A percentile compares a stretch with the other conserved stretches of the same genome.
Conservation (phyloP, 2,797 vertebrate species). For the Otolemur crassicaudatus region DNA sequence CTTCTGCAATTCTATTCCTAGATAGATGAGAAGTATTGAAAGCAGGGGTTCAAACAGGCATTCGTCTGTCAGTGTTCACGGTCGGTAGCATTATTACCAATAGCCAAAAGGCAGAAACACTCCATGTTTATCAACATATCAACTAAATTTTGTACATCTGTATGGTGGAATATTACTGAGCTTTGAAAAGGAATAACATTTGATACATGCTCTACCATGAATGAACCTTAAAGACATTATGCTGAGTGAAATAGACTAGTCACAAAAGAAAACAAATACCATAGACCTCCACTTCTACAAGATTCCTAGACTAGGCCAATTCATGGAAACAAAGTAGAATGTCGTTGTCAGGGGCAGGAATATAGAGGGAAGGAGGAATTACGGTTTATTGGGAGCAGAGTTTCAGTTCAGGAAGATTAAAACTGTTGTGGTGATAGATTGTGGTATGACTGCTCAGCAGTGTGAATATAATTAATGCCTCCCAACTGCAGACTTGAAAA, state of each 20-base stretch:
- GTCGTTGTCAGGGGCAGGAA: not conserved
- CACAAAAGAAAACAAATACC: not conserved
- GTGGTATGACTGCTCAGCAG: fast-evolving
- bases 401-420: not conserved
- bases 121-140: not conserved
- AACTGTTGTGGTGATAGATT: not conserved
- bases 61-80: not conserved
- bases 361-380: no score
- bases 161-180: not conserved
- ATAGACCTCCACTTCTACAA: not conserved
- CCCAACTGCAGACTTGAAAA: no score
- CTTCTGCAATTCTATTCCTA: not conserved
- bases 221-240: not conserved
- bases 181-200: not conserved
- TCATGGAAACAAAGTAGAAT: not conserved
- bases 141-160: not conserved
- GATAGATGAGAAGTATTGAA: not conserved
- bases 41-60: not conserved
- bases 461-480: not conserved
- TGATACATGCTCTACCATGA: not conserved
- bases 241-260: not conserved
- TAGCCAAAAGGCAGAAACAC: not conserved
- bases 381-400: not conserved
- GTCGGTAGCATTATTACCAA: not conserved
- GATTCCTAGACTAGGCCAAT: not conserved